Conservation (phyloP, 1,140 invertebrate species). For the Drosophila ironensis region DNA sequence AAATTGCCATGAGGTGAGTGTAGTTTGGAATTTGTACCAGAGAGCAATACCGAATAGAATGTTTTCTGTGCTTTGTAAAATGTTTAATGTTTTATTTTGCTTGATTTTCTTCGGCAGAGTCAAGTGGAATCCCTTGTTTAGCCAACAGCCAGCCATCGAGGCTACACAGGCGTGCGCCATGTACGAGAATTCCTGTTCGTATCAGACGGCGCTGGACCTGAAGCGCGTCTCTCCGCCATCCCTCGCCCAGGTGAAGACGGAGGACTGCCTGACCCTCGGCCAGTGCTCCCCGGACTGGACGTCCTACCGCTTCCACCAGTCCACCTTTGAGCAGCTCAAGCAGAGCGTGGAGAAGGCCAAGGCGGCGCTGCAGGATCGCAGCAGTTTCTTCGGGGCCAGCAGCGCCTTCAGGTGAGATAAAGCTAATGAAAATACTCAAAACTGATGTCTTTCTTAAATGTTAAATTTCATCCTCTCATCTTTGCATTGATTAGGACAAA, state of each 20-base stretch:
- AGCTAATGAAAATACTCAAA: too few relatives aligned
- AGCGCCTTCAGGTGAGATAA: slow-evolving; percentile 81
- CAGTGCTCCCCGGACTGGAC: slow-evolving; percentile 86
- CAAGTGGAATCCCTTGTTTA: slow-evolving; percentile 76
- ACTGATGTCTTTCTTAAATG: too few relatives aligned
- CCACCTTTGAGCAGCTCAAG: slow-evolving; percentile 93
- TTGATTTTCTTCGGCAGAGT: slow-evolving; percentile 33
- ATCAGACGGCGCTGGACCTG: slow-evolving; percentile 91
- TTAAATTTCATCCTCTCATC: too few relatives aligned
- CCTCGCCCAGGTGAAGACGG: slow-evolving; percentile 83
- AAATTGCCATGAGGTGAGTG: slow-evolving; percentile 38
- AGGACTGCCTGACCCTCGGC: slow-evolving; percentile 83
- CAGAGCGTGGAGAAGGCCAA: slow-evolving; percentile 95
- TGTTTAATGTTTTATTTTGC: background rate
- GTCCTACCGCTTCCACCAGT: slow-evolving; percentile 88
- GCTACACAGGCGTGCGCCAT: slow-evolving; percentile 82
- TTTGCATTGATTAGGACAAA: too few relatives aligned
- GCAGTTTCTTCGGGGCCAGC: slow-evolving; percentile 75
- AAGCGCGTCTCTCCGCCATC: slow-evolving; percentile 86
- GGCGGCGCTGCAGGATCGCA: slow-evolving; percentile 87
- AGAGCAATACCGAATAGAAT: background rate
- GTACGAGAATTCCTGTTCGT: slow-evolving; percentile 95
- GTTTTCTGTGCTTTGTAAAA: background rate
- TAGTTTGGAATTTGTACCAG: background rate
- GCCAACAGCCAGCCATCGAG: slow-evolving; percentile 64